A percentile compares a stretch with the other conserved stretches of the same genome.
Evolutionary conservation across 1,140 invertebrate species (phyloP).

Genomic region (Sarcophaga bullata): DNA sequence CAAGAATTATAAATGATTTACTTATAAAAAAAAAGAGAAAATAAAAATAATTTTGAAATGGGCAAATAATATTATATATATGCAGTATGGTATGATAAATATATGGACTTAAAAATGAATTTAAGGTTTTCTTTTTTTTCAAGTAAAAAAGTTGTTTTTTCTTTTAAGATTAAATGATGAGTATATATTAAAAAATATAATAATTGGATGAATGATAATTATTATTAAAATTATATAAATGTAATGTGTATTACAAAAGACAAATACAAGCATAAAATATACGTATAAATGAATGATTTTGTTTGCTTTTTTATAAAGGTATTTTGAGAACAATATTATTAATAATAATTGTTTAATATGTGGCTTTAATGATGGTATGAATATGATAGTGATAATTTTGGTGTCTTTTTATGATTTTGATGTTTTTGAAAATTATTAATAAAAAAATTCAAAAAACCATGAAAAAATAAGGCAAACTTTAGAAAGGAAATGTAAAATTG

Average conservation of each 20-base stretch:
- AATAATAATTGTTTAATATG: slow-evolving; percentile 30
- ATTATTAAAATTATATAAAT: slow-evolving; percentile 33
- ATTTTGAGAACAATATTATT: slow-evolving; percentile 32
- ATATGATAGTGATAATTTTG: slow-evolving; percentile 36
- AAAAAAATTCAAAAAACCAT: slow-evolving; percentile 39
- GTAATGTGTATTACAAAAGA: slow-evolving; percentile 31
- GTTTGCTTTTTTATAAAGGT: not conserved
- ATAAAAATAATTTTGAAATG: slow-evolving; percentile 31
- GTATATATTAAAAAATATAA: slow-evolving; percentile 35
- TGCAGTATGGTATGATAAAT: not conserved
- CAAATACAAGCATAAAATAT: slow-evolving; percentile 39
- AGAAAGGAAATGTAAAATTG: slow-evolving; percentile 1
- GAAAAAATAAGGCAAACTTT: no score
- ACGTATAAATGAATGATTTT: slow-evolving; percentile 40
- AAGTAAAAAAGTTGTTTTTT: slow-evolving; percentile 27
- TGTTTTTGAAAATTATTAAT: slow-evolving; percentile 31
- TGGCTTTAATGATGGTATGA: slow-evolving; percentile 29
- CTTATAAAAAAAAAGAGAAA: not conserved
- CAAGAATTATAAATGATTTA: slow-evolving; percentile 15
- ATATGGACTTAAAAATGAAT: slow-evolving; percentile 32
- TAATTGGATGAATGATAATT: slow-evolving; percentile 29
- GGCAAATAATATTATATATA: slow-evolving; percentile 7
- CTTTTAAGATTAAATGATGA: slow-evolving; percentile 39
- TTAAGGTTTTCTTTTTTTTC: not conserved
- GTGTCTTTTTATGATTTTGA: slow-evolving; percentile 36